Evolutionary conservation across 2,888 invertebrate species (phyloP), one percentile per base, ranked within the genome.

Genomic region (Rapana venosa): DNA sequence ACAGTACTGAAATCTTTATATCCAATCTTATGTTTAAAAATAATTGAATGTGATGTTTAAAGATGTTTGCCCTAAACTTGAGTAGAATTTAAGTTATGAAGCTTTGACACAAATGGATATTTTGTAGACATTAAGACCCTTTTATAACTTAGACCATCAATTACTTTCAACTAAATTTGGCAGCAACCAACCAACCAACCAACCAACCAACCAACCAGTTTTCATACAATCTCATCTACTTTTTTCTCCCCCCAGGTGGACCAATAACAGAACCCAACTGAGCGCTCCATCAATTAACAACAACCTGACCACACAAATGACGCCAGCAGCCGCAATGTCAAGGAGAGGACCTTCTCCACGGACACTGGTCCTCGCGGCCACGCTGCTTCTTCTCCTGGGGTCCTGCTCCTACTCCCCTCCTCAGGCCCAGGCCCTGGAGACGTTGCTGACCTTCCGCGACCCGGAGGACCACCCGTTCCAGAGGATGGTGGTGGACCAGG

Each of bases 401-500:
- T 77, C 26, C 66, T 36, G 26, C 6, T 77, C 17, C 22, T 85
- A 22, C 74, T 35, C 30, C 22, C 11, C 47, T 26, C 74, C 30
- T 15, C 70, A 22, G 17, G 66, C 79, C 47, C 30, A 61, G 47
- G 79, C 90, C 22, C 66, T 93, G 92, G 91, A 93, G 66, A 90
- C 93, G 6, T 90, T 92, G 66, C 91, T 92, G 56, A 93, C 93
- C 13, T 94, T 93, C 91, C 90, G 93, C 79, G 94, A 94, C 84
- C 92, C 93, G 0, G 92, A 92, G 47, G 93, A 92, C 79, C 90
- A 92, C 81, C 88, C 77, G 36, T 98, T 98, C 97, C 98, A 98
- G 96, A 98, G 98, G 96, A 97, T 99, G 94, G 98, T 98, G 94
- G 98, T 99, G 94, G 98, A 99, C 96, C 98, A 98, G 96, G 98